These are phyloP conservation scores for Hermodice carunculata DNA, from an alignment of 2,888 invertebrate species.

Conservation along the genomic window DNA sequence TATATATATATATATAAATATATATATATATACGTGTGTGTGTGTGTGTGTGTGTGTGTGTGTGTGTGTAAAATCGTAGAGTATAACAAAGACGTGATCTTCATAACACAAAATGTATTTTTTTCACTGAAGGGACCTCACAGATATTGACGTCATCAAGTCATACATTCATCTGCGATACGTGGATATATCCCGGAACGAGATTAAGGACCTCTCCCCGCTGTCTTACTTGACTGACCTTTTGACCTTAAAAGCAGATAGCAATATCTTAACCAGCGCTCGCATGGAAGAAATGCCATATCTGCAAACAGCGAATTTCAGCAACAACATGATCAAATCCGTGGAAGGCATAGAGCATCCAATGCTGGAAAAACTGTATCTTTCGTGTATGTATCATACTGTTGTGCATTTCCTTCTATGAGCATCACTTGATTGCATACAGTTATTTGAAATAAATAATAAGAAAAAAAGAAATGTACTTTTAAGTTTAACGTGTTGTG, in stretches of 20 bases:
- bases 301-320: conserved; percentile 13
- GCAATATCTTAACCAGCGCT: conserved; percentile 6
- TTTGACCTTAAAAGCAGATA: conserved; percentile 8
- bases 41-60: too few relatives aligned
- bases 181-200: conserved; percentile 16
- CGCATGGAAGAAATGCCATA: conserved; percentile 12
- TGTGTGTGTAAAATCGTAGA: too few relatives aligned
- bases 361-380: conserved; percentile 14
- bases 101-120: too few relatives aligned
- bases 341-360: conserved; percentile 19
- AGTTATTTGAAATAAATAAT: too few relatives aligned
- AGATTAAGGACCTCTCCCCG: conserved; percentile 8
- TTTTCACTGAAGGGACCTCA: conserved; percentile 8
- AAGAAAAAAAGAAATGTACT: too few relatives aligned
- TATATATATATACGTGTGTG: background rate
- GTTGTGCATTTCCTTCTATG: too few relatives aligned
- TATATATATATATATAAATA: background rate
- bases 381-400: conserved; percentile 6
- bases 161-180: conserved; percentile 20
- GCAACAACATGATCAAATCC: conserved; percentile 9
- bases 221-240: conserved; percentile 17
- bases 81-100: too few relatives aligned
- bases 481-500: too few relatives aligned
- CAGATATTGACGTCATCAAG: conserved; percentile 18
- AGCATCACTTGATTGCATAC: too few relatives aligned